Percentiles rank a stretch among this genome's conserved stretches.
Evolutionary conservation across 1,140 invertebrate species (phyloP).

Genomic region (Heliothis subflexa): DNA sequence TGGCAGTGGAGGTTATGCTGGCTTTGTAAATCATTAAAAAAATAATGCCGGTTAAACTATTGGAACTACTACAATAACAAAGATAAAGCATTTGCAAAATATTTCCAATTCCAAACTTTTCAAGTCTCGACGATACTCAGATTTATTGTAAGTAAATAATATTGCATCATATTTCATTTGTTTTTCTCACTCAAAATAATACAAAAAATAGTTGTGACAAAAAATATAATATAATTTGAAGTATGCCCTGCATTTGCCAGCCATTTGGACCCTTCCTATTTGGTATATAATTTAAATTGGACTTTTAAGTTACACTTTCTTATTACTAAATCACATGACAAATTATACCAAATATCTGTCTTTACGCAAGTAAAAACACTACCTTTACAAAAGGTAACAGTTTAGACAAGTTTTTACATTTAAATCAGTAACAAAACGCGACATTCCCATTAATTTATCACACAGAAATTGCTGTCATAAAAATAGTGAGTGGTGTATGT

Average conservation of each 20-base stretch:
- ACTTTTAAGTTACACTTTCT: too few species aligned
- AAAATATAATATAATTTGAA: neutral
- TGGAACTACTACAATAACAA: slow-evolving; percentile 56
- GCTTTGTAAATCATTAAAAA: slow-evolving; percentile 20
- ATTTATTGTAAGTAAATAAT: slow-evolving; percentile 61
- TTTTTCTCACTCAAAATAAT: slow-evolving; percentile 47
- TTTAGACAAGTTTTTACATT: too few species aligned
- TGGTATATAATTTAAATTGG: too few species aligned
- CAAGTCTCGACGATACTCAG: neutral
- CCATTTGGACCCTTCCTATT: neutral
- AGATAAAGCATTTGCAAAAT: neutral
- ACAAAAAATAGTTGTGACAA: neutral
- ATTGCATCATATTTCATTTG: slow-evolving; percentile 72
- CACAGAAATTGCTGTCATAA: slow-evolving; percentile 29
- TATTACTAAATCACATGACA: too few species aligned
- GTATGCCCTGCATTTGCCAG: neutral
- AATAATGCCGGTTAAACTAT: slow-evolving; percentile 7
- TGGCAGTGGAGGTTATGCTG: slow-evolving; percentile 43
- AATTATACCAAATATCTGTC: neutral
- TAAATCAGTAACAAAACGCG: too few species aligned
- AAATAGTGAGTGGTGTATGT: slow-evolving; percentile 76
- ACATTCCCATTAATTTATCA: neutral
- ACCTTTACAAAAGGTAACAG: too few species aligned
- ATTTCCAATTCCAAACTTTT: neutral
- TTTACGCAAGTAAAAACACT: neutral